Conservation (phyloP, 2,797 vertebrate genomes). For the Oceanodroma leucorhoa region DNA sequence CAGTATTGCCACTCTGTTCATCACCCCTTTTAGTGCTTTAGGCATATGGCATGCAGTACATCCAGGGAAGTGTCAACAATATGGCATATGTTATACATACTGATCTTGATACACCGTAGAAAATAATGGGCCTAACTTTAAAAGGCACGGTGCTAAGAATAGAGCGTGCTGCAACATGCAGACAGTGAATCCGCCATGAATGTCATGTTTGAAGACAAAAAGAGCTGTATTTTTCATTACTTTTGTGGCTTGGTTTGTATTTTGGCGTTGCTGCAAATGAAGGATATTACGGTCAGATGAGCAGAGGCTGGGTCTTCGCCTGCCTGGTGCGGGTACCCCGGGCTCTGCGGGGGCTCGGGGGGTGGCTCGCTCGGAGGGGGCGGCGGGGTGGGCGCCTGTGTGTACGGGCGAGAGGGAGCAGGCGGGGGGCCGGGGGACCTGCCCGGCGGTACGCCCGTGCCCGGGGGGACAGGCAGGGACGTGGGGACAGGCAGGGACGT, state of each 20-base stretch:
- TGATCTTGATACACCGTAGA: conserved; percentile 69
- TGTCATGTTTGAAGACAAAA: conserved; percentile 65
- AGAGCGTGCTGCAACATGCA: conserved; percentile 49
- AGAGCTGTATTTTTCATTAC: conserved; percentile 57
- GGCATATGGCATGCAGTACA: conserved; percentile 68
- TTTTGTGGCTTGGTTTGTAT: conserved; percentile 15
- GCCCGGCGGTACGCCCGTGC: background rate
- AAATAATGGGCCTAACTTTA: conserved; percentile 69
- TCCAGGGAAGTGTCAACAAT: conserved; percentile 70
- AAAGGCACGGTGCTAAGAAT: conserved; percentile 65
- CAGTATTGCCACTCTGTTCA: conserved; percentile 68
- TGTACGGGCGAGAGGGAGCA: background rate
- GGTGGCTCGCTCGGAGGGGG: fast-evolving
- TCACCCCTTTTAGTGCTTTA: conserved; percentile 68
- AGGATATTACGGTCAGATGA: background rate
- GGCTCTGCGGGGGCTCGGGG: fast-evolving
- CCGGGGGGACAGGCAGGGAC: background rate
- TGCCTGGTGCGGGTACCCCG: fast-evolving
- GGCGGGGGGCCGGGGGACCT: background rate
- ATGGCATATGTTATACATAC: conserved; percentile 70
- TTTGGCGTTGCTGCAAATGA: background rate
- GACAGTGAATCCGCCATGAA: conserved; percentile 44
- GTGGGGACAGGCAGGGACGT: background rate
- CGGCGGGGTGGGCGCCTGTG: fast-evolving
- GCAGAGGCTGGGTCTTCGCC: background rate